A percentile compares a stretch with the other conserved stretches of the same genome.
These are phyloP conservation scores for Homalodisca vitripennis DNA, from an alignment of 1,140 invertebrate species.

Conservation along the genomic window DNA sequence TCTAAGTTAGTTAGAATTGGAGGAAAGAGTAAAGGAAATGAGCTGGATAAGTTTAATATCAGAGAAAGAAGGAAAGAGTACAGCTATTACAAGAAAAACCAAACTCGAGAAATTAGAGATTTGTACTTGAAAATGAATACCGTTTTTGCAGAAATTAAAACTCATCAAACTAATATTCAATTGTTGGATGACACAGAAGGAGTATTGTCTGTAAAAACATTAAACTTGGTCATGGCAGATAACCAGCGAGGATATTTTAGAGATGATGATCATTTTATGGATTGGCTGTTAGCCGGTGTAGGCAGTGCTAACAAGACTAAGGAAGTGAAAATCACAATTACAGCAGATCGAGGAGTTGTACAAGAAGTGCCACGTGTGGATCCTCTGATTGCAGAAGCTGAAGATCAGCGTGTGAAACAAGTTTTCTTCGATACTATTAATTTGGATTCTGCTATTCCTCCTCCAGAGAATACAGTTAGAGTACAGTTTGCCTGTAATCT, in stretches of 20 bases:
- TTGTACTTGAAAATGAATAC: conserved; percentile 8
- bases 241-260: background rate
- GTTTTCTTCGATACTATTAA: conserved; percentile 4
- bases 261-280: background rate
- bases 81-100: conserved; percentile 16
- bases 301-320: background rate
- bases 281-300: conserved; percentile 3
- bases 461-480: background rate
- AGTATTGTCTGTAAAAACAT: background rate
- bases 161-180: background rate
- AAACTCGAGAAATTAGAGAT: background rate
- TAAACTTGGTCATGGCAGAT: background rate
- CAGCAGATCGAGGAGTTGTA: conserved; percentile 8
- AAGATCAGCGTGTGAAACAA: background rate
- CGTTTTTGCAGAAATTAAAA: background rate
- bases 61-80: conserved; percentile 13
- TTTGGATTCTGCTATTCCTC: background rate
- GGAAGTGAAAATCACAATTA: conserved; percentile 10
- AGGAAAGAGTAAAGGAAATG: conserved; percentile 62
- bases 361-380: background rate
- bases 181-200: background rate
- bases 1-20: conserved; percentile 68
- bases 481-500: background rate
- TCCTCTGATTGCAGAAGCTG: background rate
- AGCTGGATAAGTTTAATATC: conserved; percentile 51